phyloP scores from a whole-genome alignment of 2,113 vertebrate genomes.

The Lipotes vexillifer region DNA sequence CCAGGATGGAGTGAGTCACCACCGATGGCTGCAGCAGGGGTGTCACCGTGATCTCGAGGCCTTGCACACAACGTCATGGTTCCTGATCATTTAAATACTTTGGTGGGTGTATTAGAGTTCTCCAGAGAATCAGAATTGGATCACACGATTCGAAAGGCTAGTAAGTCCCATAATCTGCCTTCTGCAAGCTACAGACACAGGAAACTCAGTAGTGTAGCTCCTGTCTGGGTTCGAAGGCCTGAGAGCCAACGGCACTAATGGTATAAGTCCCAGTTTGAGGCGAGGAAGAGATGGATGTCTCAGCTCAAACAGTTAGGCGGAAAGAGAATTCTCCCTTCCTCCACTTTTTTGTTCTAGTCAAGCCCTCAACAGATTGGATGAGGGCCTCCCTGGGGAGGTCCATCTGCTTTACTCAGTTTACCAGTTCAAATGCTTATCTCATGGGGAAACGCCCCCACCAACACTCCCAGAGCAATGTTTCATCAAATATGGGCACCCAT shows the following conservation, averaged over 20 bases:
- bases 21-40: accelerated
- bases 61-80: background rate
- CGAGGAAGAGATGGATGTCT: no score
- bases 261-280: no score
- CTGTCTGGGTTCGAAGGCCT: no score
- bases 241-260: no score
- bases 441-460: background rate
- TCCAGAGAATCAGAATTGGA: background rate
- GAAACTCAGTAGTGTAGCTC: no score
- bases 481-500: background rate
- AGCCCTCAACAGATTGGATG: background rate
- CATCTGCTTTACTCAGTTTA: background rate
- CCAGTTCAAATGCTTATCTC: background rate
- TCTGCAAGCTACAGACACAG: no score
- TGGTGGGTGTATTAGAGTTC: background rate
- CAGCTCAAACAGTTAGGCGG: no score
- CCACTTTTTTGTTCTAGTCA: background rate
- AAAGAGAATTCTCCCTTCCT: no score
- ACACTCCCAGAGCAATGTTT: background rate
- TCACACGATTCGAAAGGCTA: background rate
- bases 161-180: no score
- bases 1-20: background rate
- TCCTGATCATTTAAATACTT: background rate
- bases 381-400: no score
- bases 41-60: no score